Percentiles rank a stretch among this genome's conserved stretches.
Evolutionary conservation across 2,797 vertebrate species (phyloP).

Genomic region (Cuculus canorus): DNA sequence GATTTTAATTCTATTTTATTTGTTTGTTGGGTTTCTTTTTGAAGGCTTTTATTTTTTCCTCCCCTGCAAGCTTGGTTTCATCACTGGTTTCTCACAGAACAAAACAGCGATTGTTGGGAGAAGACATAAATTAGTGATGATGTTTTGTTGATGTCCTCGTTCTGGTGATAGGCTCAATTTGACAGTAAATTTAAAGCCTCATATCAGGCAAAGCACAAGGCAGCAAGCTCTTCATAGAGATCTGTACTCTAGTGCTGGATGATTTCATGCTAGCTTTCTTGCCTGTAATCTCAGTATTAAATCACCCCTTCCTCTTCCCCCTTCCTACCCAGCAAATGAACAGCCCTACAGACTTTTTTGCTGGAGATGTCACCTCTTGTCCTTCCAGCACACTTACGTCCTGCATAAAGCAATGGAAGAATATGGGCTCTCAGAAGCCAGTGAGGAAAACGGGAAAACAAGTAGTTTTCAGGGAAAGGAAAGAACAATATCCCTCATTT

Average conservation of each 20-base stretch:
- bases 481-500: background rate
- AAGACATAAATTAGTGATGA: background rate
- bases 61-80: background rate
- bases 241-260: background rate
- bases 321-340: background rate
- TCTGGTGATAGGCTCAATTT: constrained; percentile 24
- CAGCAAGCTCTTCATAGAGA: background rate
- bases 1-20: background rate
- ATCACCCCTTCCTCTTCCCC: background rate
- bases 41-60: background rate
- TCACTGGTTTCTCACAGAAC: background rate
- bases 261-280: background rate
- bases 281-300: background rate
- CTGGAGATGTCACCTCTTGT: background rate
- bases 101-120: background rate
- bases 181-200: background rate
- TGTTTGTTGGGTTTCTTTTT: background rate
- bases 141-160: constrained; percentile 8
- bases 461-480: background rate
- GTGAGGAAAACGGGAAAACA: background rate
- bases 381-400: background rate
- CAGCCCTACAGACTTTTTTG: background rate
- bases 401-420: background rate
- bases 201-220: background rate
- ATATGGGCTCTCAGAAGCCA: background rate